Evolutionary conservation across 2,888 invertebrate genomes (phyloP).

Genomic region (Melanargia galathea): DNA sequence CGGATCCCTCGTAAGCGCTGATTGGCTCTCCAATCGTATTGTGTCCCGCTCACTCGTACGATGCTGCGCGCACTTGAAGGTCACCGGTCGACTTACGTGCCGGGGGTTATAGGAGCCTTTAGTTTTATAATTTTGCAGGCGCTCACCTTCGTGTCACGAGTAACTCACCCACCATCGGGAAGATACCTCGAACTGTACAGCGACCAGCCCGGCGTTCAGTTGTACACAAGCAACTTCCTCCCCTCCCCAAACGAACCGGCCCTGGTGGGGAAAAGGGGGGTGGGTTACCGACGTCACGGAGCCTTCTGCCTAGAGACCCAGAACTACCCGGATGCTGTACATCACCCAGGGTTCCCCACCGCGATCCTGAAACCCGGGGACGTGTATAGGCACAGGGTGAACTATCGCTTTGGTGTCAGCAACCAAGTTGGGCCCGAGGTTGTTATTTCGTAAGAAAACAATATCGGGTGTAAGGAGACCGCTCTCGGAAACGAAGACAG

Average conservation of each 20-base stretch:
- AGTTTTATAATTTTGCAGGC: slow-evolving; percentile 47
- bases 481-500: too few relatives aligned
- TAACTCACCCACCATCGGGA: slow-evolving; percentile 86
- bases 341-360: slow-evolving; percentile 89
- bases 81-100: too few relatives aligned
- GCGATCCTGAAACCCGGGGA: slow-evolving; percentile 86
- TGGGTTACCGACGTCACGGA: slow-evolving; percentile 87
- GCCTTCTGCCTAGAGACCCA: slow-evolving; percentile 96
- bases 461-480: too few relatives aligned
- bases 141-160: slow-evolving; percentile 72
- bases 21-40: too few relatives aligned
- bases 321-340: slow-evolving; percentile 94
- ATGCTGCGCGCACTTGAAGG: too few relatives aligned
- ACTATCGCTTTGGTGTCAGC: slow-evolving; percentile 85
- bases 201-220: slow-evolving; percentile 94
- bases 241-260: slow-evolving; percentile 78
- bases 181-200: slow-evolving; percentile 89
- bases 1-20: too few relatives aligned
- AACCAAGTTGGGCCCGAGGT: slow-evolving; percentile 44
- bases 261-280: slow-evolving; percentile 62
- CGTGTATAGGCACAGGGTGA: slow-evolving; percentile 86
- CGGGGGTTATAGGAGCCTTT: too few relatives aligned
- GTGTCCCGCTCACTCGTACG: too few relatives aligned
- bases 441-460: slow-evolving; percentile 28
- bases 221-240: slow-evolving; percentile 91